Evolutionary conservation across 2,113 vertebrate species (phyloP), one percentile per base, ranked within the genome.

Genomic region (Asarcornis scutulata): DNA sequence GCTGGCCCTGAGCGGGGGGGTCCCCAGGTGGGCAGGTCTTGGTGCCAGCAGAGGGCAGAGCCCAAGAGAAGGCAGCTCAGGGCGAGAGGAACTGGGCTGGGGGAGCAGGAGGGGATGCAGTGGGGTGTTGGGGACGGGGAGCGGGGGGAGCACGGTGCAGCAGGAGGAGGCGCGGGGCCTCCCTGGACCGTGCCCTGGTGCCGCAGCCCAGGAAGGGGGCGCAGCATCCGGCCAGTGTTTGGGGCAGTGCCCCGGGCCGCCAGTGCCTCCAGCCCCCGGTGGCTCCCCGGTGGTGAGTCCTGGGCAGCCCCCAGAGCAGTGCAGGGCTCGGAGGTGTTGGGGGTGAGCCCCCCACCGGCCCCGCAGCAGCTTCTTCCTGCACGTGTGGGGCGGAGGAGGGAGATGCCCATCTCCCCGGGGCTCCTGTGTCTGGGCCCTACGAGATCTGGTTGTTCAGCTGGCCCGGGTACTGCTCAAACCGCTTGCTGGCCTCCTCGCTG

Each of bases 401-500:
- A 67, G 89, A 78, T 64, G 80, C 85, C 73, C 2, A 2, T 94
- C 78, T 96, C 85, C 75, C 50, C 27, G 84, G 56, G 38, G 46
- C 46, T 48, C 46, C 46, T 48, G 46, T 5, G 46, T 71, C 1
- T 0, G 53, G 48, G 17, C 64, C 81, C 98, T 98, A 99, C 17
- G 98, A 97, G 31, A 99, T 98, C 97, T 99, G 99, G 97, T 99
- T 99, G 95, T 99, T 99, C 50, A 99, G 98, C 97, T 99, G 99
- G 42, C 99, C 99, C 0, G 99, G 99, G 89, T 99, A 99, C 95
- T 99, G 99, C 95, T 99, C 99, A 64, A 99, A 99, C 83, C 95
- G 97, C 97, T 95, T 98, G 98, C 98, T 99, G 53, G 99, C 99
- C 96, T 99, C 99, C 66, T 99, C 99, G 4, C 99, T 99, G 97